phyloP scores from a whole-genome alignment of 2,888 invertebrate species.

The Amphipyra berbera region DNA sequence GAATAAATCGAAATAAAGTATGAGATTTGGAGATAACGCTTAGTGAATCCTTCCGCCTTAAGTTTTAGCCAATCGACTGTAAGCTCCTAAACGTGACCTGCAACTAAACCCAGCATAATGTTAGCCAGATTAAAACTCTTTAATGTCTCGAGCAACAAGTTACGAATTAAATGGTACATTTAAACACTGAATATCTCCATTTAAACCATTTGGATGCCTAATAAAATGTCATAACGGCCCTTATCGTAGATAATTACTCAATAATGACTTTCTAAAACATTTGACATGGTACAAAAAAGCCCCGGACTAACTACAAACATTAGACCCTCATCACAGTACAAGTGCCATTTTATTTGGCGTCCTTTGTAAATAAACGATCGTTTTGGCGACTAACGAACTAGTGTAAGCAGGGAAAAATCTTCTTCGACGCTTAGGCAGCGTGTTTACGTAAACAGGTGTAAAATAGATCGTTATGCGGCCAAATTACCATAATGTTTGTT shows the following conservation, averaged over 20 bases:
- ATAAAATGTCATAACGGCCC: slow-evolving; percentile 48
- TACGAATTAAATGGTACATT: slow-evolving; percentile 34
- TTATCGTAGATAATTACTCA: slow-evolving; percentile 54
- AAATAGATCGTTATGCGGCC: slow-evolving; percentile 84
- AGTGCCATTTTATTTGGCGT: slow-evolving; percentile 54
- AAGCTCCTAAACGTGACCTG: slow-evolving; percentile 46
- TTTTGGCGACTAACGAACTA: slow-evolving; percentile 63
- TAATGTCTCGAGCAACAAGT: slow-evolving; percentile 51
- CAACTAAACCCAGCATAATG: slow-evolving; percentile 38
- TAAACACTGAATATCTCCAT: slow-evolving; percentile 27
- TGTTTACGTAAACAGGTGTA: slow-evolving; percentile 88
- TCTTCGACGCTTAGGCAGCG: slow-evolving; percentile 78
- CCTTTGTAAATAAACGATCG: slow-evolving; percentile 62
- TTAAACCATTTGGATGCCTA: slow-evolving; percentile 34
- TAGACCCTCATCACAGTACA: slow-evolving; percentile 61
- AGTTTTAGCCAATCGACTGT: slow-evolving; percentile 41
- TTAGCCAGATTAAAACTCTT: slow-evolving; percentile 36
- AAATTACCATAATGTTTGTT: slow-evolving; percentile 88
- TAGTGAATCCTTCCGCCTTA: slow-evolving; percentile 44
- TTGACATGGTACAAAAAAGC: slow-evolving; percentile 56
- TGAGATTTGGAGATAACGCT: slow-evolving; percentile 43
- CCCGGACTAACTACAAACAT: slow-evolving; percentile 58
- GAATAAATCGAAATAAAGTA: slow-evolving; percentile 46
- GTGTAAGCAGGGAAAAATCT: slow-evolving; percentile 72
- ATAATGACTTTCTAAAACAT: slow-evolving; percentile 59